A percentile compares a stretch with the other conserved stretches of the same genome.
phyloP scores from a whole-genome alignment of 2,113 vertebrate genomes.

The Neotoma lepida region DNA sequence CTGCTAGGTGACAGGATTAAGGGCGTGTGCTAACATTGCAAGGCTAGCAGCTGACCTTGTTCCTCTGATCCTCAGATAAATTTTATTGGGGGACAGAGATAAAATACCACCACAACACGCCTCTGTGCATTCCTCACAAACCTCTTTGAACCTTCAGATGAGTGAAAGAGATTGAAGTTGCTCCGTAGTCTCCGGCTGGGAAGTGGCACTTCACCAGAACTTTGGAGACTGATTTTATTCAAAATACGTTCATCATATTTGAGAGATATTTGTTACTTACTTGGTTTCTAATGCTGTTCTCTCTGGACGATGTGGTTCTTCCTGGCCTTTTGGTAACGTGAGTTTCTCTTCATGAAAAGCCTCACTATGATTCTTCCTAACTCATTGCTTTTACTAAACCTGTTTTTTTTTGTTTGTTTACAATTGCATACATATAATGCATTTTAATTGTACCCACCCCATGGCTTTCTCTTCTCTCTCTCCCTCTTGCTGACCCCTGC shows the following conservation, averaged over 20 bases:
- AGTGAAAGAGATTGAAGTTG: background rate
- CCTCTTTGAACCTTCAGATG: background rate
- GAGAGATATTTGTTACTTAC: background rate
- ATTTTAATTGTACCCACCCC: background rate
- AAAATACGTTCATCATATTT: background rate
- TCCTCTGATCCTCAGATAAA: too few relatives aligned
- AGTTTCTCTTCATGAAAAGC: background rate
- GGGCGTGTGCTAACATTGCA: too few relatives aligned
- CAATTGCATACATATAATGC: background rate
- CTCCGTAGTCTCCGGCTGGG: background rate
- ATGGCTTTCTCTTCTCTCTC: background rate
- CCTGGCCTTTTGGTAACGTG: background rate
- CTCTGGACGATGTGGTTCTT: background rate
- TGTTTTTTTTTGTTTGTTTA: background rate
- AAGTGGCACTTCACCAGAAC: background rate
- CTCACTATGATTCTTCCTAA: background rate
- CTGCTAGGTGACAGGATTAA: too few relatives aligned
- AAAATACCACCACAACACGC: too few relatives aligned
- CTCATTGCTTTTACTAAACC: background rate
- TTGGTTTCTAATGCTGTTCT: background rate
- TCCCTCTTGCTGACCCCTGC: background rate
- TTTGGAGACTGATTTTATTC: conserved; percentile 19
- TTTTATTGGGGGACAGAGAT: too few relatives aligned
- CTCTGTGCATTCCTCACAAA: background rate
- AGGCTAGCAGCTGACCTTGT: too few relatives aligned